phyloP scores from a whole-genome alignment of 2,113 vertebrate genomes.

The Python bivittatus region DNA sequence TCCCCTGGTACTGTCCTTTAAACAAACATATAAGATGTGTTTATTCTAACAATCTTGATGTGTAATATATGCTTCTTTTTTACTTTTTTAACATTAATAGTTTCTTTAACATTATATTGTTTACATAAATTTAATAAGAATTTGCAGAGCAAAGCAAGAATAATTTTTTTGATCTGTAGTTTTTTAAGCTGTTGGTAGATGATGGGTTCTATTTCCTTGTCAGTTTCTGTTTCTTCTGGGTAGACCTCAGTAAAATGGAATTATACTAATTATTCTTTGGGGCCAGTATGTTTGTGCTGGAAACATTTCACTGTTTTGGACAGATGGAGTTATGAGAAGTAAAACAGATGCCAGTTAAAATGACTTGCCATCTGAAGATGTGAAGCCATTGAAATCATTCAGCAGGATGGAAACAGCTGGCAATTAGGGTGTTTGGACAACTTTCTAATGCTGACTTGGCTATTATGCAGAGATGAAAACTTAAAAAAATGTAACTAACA shows the following conservation, averaged over 20 bases:
- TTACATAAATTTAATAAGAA: background rate
- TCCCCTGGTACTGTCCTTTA: background rate
- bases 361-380: conserved; percentile 25
- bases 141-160: background rate
- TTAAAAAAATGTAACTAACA: conserved; percentile 7
- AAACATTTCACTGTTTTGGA: conserved; percentile 24
- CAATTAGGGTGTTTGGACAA: conserved; percentile 10
- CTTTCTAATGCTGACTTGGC: conserved; percentile 35
- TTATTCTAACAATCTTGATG: background rate
- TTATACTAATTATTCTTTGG: conserved; percentile 8
- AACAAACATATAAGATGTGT: background rate
- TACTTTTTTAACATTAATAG: background rate
- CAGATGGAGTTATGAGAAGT: conserved; percentile 39
- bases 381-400: conserved; percentile 2
- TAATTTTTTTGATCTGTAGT: background rate
- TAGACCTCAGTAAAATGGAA: background rate
- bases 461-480: conserved; percentile 22
- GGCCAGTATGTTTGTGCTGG: background rate
- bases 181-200: background rate
- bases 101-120: background rate
- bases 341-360: conserved; percentile 45
- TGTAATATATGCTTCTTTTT: background rate
- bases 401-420: conserved; percentile 28
- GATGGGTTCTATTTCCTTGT: background rate
- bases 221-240: conserved; percentile 8